Evolutionary conservation across 2,113 vertebrate species (phyloP).

Genomic region (Donacobius atricapilla): DNA sequence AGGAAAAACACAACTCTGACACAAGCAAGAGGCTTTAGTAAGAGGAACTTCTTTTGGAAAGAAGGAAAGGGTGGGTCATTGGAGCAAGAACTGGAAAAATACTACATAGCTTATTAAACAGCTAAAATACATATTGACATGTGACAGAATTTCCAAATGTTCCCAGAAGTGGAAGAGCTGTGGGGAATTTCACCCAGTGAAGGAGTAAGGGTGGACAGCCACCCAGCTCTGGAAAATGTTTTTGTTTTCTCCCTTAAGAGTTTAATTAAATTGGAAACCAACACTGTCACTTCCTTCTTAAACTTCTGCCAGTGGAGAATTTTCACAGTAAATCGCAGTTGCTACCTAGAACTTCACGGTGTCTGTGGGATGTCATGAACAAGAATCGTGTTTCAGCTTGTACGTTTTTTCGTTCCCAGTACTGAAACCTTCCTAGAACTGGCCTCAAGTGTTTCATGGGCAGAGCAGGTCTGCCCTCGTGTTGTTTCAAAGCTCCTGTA

Average conservation of each 20-base stretch:
- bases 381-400: background rate
- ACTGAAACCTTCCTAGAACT: background rate
- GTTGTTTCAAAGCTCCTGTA: background rate
- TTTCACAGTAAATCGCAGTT: background rate
- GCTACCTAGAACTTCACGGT: background rate
- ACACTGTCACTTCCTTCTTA: background rate
- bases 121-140: background rate
- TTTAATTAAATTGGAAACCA: background rate
- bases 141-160: background rate
- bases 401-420: background rate
- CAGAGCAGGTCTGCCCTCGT: background rate
- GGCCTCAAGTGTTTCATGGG: background rate
- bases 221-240: background rate
- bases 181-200: background rate
- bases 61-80: background rate
- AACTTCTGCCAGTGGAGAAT: background rate
- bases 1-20: background rate
- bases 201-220: background rate
- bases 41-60: background rate
- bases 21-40: background rate
- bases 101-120: background rate
- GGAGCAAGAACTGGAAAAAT: background rate
- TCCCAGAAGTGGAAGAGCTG: background rate
- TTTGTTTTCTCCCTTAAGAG: background rate
- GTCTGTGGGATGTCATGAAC: background rate